Evolutionary conservation across 2,888 invertebrate genomes (phyloP), one percentile per base, ranked within the genome.

Genomic region (Drosophila atripex): DNA sequence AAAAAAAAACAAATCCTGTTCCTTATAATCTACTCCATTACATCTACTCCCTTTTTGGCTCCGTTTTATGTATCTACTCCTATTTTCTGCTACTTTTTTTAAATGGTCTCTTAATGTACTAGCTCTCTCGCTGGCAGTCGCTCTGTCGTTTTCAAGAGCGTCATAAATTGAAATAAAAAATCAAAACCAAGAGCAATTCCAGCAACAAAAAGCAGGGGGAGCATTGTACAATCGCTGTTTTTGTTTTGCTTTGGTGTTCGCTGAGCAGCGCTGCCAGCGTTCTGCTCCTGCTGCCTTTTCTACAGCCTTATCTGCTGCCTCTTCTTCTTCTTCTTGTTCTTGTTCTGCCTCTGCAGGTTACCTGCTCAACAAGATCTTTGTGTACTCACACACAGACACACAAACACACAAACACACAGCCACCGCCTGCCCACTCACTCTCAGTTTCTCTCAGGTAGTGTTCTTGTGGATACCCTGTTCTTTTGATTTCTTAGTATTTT

Each of bases 231-330:
- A 75, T 89, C 78, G 74, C 70, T 68, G 56, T 87, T 89, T 89
- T 90, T 89, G 90, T 89, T 89, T 89, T 89, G 90, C 84, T 90
- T 90, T 49, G 35, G 52, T 77, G 73, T 89, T 89, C 89, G 86
- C 70, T 74, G 73, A 73, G 78, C 77, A 86, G 73, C 51, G 59
- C 47, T 61, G 28, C 21, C 57, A 45, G 32, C 60, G 68, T n/a
- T 35, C 35, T 35, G 35, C 47, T 60, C 49, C 47, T 53, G 54
- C 56, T 49, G 32, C 41, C n/a, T n/a, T n/a, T n/a, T n/a, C n/a
- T 49, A 41, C 49, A 47, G 23, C 60, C 63, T 51, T 23, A 54
- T 60, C 56, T 59, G 60, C 55, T 59, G 53, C 18, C 18, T 18
- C 18, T 18, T 18, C 45, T 56, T 60, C 56, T 45, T 66, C 58